Conservation (phyloP, 2,113 vertebrate genomes). For the Tupaia chinensis region DNA sequence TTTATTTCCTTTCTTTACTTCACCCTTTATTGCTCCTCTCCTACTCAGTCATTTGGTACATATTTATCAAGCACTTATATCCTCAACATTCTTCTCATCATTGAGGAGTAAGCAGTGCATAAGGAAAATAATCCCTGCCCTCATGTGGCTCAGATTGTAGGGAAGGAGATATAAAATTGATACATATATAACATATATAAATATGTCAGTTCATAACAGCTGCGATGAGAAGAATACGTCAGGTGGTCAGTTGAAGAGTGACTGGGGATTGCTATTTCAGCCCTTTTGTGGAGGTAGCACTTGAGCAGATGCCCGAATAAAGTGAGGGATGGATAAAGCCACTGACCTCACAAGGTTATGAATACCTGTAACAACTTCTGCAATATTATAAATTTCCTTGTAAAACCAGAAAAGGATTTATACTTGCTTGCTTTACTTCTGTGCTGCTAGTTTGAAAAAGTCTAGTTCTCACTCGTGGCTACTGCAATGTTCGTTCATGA, state of each 20-base stretch:
- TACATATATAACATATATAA: neutral
- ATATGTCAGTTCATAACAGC: neutral
- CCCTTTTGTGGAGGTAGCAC: neutral
- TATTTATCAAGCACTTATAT: neutral
- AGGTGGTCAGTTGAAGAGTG: neutral
- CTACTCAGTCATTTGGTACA: neutral
- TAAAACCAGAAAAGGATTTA: slow-evolving; percentile 45
- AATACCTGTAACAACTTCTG: slow-evolving; percentile 1
- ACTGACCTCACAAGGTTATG: neutral
- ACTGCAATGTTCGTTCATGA: neutral
- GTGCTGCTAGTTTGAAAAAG: neutral
- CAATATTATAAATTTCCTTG: neutral
- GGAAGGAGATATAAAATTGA: neutral
- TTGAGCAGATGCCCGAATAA: neutral
- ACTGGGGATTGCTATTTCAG: neutral
- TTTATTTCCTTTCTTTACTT: neutral
- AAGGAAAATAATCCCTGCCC: neutral
- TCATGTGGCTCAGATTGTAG: neutral
- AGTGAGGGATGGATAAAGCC: neutral
- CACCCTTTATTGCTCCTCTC: slow-evolving; percentile 5
- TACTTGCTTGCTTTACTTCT: neutral
- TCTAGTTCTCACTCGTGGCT: neutral
- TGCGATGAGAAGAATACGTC: neutral
- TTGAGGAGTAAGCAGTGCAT: neutral
- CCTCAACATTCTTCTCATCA: neutral